Evolutionary conservation across 2,888 invertebrate genomes (phyloP).

Genomic region (Tetrapedia diversipes): DNA sequence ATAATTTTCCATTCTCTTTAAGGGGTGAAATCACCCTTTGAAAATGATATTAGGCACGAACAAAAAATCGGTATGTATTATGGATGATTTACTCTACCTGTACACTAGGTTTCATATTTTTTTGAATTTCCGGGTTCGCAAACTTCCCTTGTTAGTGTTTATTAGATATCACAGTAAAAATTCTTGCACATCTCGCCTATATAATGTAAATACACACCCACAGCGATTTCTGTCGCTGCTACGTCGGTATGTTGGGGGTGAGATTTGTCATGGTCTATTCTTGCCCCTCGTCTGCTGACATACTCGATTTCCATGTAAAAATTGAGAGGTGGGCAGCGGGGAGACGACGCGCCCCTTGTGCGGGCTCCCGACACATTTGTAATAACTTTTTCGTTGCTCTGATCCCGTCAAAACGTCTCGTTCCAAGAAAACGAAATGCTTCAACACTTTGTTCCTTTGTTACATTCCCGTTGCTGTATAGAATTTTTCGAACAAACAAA

Average conservation of each 20-base stretch:
- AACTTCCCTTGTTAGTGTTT: too few species aligned
- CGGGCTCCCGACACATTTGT: slow-evolving; percentile 54
- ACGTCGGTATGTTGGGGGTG: slow-evolving; percentile 47
- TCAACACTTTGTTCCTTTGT: neutral
- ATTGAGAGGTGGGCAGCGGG: slow-evolving; percentile 52
- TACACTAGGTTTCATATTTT: too few species aligned
- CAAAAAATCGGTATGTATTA: too few species aligned
- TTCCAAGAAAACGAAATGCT: slow-evolving; percentile 10
- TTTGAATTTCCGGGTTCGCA: too few species aligned
- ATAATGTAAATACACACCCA: slow-evolving; percentile 47
- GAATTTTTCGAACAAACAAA: neutral
- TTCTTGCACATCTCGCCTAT: slow-evolving; percentile 21
- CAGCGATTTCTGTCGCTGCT: slow-evolving; percentile 48
- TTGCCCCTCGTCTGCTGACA: slow-evolving; percentile 43
- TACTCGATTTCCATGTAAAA: slow-evolving; percentile 68
- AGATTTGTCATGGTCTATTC: slow-evolving; percentile 58
- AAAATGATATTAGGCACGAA: too few species aligned
- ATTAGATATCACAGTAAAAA: too few species aligned
- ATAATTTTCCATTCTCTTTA: slow-evolving; percentile 19
- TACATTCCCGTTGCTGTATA: neutral
- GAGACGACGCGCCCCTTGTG: slow-evolving; percentile 26
- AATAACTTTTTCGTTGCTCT: slow-evolving; percentile 57
- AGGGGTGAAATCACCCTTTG: too few species aligned
- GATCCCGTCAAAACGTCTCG: slow-evolving; percentile 11
- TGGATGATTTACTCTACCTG: too few species aligned